These are phyloP conservation scores for Chymomyza fuscimana DNA, from an alignment of 2,888 invertebrate genomes.

Conservation along the genomic window DNA sequence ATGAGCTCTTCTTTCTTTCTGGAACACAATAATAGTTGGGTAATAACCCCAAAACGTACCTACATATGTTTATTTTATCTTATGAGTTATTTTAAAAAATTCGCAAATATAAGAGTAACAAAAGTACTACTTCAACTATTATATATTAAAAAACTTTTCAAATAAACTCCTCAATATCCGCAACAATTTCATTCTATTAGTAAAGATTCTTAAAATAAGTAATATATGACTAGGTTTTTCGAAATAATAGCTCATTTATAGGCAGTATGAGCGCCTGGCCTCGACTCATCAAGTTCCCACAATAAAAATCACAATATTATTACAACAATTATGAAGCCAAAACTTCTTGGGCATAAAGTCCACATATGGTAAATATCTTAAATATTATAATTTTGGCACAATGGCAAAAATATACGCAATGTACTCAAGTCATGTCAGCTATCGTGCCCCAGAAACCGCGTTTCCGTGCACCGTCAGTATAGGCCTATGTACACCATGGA, in stretches of 20 bases:
- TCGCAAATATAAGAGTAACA: too few relatives aligned
- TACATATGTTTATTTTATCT: too few relatives aligned
- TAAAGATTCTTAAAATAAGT: too few relatives aligned
- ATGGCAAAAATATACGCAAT: constrained; percentile 13
- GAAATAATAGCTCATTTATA: neutral
- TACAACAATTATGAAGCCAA: constrained; percentile 31
- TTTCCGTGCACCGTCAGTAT: constrained; percentile 16
- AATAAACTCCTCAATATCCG: too few relatives aligned
- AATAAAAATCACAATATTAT: constrained; percentile 43
- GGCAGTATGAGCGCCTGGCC: neutral
- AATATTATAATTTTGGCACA: constrained; percentile 54
- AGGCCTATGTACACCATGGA: constrained; percentile 35
- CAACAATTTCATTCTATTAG: too few relatives aligned
- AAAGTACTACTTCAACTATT: too few relatives aligned
- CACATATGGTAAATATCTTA: constrained; percentile 34
- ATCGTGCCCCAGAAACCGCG: constrained; percentile 39
- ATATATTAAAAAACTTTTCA: too few relatives aligned
- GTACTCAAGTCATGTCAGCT: constrained; percentile 17
- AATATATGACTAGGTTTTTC: too few relatives aligned
- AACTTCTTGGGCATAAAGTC: constrained; percentile 47
- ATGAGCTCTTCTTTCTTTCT: too few relatives aligned
- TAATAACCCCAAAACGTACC: too few relatives aligned
- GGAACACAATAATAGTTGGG: too few relatives aligned
- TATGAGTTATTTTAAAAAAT: too few relatives aligned
- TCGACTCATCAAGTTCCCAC: constrained; percentile 17